Evolutionary conservation across 2,888 invertebrate genomes (phyloP), one percentile per base, ranked within the genome.

Genomic region (Acanthosepion lycidas): DNA sequence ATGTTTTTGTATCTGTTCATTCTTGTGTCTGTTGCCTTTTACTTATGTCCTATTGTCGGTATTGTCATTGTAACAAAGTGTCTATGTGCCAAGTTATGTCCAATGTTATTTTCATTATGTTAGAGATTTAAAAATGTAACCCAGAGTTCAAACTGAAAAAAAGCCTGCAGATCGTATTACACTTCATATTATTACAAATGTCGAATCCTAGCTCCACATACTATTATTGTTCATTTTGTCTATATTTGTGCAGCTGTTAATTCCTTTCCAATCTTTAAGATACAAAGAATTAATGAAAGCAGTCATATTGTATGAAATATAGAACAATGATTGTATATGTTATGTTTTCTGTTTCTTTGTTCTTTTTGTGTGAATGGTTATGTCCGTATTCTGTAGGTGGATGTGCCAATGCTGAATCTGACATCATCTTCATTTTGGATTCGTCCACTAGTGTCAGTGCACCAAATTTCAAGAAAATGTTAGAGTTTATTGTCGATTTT

Each of bases 351-450:
- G n/a, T 78, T 78, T 78, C 33, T 12, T 15, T 78, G n/a, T 78
- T 78, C n/a, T 78, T 33, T 9, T 6, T 26, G n/a, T 23, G 49
- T 92, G 92, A 92, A 33, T 49, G 51, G 49, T 92, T 92, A 92
- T 92, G 49, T 51, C 51, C 28, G 20, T 92, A 51, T 92, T 92
- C 48, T 92, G 4, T 96, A 92, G 92, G 92, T 92, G 92, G 51
- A 48, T 92, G 92, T 92, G 48, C 49, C 92, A 51, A 28, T 91
- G 94, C 96, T 18, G 94, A 95, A 91, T 95, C 96, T 94, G 97
- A 97, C 95, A 95, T 97, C 26, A 96, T 96, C 59, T 96, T 97
- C 94, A 95, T 97, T 53, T 95, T 97, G 94, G 97, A 97, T 94
- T 95, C 97, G 9, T 97, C 97, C 28, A 96, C 96, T 51, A 96